These are phyloP conservation scores for Mycalesis mineus DNA, from an alignment of 2,888 invertebrate genomes.

Conservation along the genomic window DNA sequence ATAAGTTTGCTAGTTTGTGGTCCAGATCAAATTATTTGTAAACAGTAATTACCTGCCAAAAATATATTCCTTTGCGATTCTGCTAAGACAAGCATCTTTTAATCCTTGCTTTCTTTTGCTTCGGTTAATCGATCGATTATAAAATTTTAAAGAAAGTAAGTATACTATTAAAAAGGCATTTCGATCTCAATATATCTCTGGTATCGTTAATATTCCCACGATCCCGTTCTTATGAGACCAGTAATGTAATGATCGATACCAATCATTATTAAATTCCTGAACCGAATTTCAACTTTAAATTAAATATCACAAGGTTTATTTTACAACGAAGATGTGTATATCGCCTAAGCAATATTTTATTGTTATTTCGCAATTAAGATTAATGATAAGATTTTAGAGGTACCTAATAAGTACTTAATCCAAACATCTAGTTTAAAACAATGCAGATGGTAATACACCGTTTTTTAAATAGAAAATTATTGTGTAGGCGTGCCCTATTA, in stretches of 20 bases:
- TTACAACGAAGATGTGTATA: constrained; percentile 39
- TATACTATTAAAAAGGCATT: constrained; percentile 42
- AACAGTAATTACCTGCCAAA: no score
- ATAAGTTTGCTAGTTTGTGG: no score
- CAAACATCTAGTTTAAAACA: constrained; percentile 72
- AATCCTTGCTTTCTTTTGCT: background rate
- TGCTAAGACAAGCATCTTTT: no score
- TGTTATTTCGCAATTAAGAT: constrained; percentile 78
- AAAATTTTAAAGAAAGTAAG: constrained; percentile 14
- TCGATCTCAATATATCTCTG: constrained; percentile 57
- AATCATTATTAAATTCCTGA: constrained; percentile 55
- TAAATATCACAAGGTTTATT: constrained; percentile 43
- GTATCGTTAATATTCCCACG: constrained; percentile 69
- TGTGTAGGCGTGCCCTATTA: constrained; percentile 49
- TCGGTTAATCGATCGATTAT: background rate
- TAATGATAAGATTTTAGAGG: constrained; percentile 74
- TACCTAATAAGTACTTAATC: constrained; percentile 71
- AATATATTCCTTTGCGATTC: no score
- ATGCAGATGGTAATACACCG: constrained; percentile 57
- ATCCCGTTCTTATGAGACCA: constrained; percentile 70
- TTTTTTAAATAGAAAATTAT: constrained; percentile 58
- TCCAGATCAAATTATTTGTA: no score
- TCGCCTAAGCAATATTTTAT: constrained; percentile 70
- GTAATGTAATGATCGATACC: constrained; percentile 66
- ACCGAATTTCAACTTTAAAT: constrained; percentile 50